Base-by-base conservation (phyloP, 1,140 invertebrate genomes). In the Parasteatoda tepidariorum region DNA sequence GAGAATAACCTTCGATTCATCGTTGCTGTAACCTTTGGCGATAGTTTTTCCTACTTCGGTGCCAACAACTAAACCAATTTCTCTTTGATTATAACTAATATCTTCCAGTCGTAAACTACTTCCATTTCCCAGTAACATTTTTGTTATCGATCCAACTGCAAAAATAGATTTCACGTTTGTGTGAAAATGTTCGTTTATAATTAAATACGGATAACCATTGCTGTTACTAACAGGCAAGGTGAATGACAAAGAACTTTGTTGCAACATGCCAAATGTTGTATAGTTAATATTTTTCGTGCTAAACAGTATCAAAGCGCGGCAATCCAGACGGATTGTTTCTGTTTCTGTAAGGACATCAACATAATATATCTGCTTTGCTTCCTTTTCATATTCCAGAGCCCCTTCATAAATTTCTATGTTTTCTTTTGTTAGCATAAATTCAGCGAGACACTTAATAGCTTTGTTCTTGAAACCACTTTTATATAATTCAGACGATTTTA, bases 171-270 rank as follows among this genome's bases (percentile, higher is more conserved):
- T 3, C 6, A 24, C 15, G 48, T 71, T 70, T 48, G 78, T 82
- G 11, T 82, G 78, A 62, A 82, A 82, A 2, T 41, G 28, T 1
- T 64, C 11, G n/a, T 82, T 82, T n/a, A 62, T 62, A 5, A 70
- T 22, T 55, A 82, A 61, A n/a, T 82, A 82, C 3, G 78, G 78
- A 48, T 82, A 54, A 22, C 78, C 67, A 15, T 30, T 70, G 31
- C 66, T 48, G 24, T 31, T 26, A 24, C 4, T 48, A 3, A 71
- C 3, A 5, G 78, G 78, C n/a, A 82, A 61, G 48, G 34, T 9
- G 22, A 70, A 70, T 15, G 78, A 61, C 22, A 82, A 62, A 22
- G 30, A 11, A 24, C 78, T 82, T 1, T 59, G 22, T 31, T 71
- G 54, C 4, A 82, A 34, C 9, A 57, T n/a, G 41, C 71, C 18